phyloP scores from a whole-genome alignment of 2,113 vertebrate species.

The Pelobates fuscus region DNA sequence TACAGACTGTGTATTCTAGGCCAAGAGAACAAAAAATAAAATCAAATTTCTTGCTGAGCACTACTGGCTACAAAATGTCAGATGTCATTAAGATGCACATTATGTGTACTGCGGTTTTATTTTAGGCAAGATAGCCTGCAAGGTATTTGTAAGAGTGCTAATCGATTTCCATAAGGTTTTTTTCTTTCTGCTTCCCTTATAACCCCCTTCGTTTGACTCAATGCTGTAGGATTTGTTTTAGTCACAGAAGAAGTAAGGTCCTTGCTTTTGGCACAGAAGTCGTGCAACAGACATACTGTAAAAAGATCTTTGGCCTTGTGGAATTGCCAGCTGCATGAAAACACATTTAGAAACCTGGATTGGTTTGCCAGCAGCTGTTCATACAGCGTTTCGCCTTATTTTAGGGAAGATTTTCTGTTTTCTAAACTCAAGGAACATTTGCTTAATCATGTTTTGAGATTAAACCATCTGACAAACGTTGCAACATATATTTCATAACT shows the following conservation, averaged over 20 bases:
- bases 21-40: not conserved
- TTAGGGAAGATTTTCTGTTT: conserved; percentile 8
- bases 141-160: conserved; percentile 42
- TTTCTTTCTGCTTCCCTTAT: conserved; percentile 21
- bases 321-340: conserved; percentile 29
- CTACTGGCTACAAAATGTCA: conserved; percentile 31
- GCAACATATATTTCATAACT: not conserved
- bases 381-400: not conserved
- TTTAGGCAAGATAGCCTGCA: conserved; percentile 23
- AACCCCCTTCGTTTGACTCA: conserved; percentile 16
- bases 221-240: conserved; percentile 36
- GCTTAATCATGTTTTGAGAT: not conserved
- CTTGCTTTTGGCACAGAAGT: conserved; percentile 39
- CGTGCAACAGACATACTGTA: conserved; percentile 20
- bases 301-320: conserved; percentile 14
- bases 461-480: not conserved
- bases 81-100: conserved; percentile 16
- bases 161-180: conserved; percentile 36
- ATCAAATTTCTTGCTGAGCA: not conserved
- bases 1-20: not conserved
- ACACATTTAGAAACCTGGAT: conserved; percentile 12
- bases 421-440: conserved; percentile 1
- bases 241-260: conserved; percentile 23
- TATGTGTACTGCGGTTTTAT: conserved; percentile 22
- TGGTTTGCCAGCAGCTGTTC: conserved; percentile 30